Conservation (phyloP, 1,140 invertebrate genomes). For the Platyscapa corneri region DNA sequence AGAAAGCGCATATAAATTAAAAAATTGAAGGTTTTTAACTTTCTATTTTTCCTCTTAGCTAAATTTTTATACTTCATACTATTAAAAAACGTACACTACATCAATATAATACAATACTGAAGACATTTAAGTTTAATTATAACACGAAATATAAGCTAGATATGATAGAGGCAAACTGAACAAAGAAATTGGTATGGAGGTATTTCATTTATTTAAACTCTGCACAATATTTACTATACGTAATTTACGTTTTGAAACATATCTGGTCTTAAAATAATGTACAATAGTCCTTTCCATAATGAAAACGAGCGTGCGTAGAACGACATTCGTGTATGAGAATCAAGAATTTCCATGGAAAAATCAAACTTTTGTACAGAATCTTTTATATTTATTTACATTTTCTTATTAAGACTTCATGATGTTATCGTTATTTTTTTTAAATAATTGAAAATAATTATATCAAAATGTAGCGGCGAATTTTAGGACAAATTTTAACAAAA, state of each 20-base stretch:
- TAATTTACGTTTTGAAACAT: neutral
- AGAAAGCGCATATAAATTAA: neutral
- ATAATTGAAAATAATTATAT: no score
- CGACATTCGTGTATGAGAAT: no score
- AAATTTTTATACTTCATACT: conserved; percentile 27
- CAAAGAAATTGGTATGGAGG: neutral
- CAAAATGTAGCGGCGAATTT: no score
- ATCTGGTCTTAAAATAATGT: no score
- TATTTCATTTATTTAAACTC: neutral
- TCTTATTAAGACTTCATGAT: no score
- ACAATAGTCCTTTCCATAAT: no score
- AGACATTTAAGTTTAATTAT: conserved; percentile 25
- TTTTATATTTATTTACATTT: no score
- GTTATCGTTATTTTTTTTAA: no score
- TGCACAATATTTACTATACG: neutral
- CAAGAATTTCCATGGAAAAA: no score
- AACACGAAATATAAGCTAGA: neutral
- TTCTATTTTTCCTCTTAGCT: neutral
- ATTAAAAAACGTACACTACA: neutral
- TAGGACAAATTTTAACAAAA: no score
- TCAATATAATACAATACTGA: conserved; percentile 19
- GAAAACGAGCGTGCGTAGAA: no score
- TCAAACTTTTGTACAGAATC: no score
- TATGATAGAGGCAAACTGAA: neutral
- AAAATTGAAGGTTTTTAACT: neutral